A percentile compares a stretch with the other conserved stretches of the same genome.
These are phyloP conservation scores for Bombyx mandarina DNA, from an alignment of 1,140 invertebrate species.

Conservation along the genomic window DNA sequence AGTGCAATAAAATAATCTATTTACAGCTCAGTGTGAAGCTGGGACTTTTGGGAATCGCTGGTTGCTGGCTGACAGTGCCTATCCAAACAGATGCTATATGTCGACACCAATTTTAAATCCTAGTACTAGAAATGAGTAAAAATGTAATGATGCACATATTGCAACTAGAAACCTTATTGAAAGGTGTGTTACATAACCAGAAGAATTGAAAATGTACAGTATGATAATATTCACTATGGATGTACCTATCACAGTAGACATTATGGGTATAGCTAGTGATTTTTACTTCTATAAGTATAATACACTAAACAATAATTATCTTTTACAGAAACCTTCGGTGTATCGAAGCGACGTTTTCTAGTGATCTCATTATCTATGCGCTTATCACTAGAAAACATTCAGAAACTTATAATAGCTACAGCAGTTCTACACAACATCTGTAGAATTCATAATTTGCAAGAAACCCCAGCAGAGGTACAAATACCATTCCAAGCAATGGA, in stretches of 20 bases:
- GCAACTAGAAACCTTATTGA: slow-evolving; percentile 51
- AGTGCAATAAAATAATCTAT: neutral
- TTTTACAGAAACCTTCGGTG: slow-evolving; percentile 5
- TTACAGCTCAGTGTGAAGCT: slow-evolving; percentile 32
- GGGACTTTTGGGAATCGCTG: slow-evolving; percentile 23
- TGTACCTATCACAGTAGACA: too few relatives aligned
- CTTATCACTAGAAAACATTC: neutral
- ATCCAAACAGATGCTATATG: slow-evolving; percentile 14
- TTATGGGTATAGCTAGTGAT: too few relatives aligned
- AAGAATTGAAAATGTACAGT: neutral
- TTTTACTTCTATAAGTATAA: too few relatives aligned
- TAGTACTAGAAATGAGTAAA: slow-evolving; percentile 18
- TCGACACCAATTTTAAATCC: slow-evolving; percentile 22
- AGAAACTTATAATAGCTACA: slow-evolving; percentile 5
- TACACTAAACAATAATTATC: too few relatives aligned
- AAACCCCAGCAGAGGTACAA: neutral
- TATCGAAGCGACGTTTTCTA: slow-evolving; percentile 3
- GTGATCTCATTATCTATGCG: slow-evolving; percentile 1
- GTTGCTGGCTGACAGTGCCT: slow-evolving; percentile 32
- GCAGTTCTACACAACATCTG: slow-evolving; percentile 3
- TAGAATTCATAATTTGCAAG: neutral
- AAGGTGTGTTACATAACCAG: slow-evolving; percentile 14
- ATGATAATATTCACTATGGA: too few relatives aligned
- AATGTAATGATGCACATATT: slow-evolving; percentile 53
- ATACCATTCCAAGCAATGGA: neutral